These are phyloP conservation scores for Chaetorhynchus papuensis DNA, from an alignment of 2,113 vertebrate genomes.

Conservation along the genomic window DNA sequence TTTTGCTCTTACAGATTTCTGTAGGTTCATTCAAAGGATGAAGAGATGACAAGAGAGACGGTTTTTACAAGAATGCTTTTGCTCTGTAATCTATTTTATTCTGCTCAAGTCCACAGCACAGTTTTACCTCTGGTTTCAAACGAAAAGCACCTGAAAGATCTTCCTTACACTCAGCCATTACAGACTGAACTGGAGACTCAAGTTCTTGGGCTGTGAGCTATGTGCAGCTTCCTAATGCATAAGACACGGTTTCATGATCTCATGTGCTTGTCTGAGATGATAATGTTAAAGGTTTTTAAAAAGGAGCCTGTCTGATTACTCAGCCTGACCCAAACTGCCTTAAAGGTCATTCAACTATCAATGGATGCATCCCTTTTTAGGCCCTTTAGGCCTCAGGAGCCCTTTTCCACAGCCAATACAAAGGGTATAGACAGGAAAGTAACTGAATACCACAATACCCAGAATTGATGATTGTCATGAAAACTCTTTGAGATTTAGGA, in stretches of 20 bases:
- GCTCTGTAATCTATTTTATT: background rate
- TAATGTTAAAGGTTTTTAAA: background rate
- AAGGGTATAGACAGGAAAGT: background rate
- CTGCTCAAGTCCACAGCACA: background rate
- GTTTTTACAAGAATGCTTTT: background rate
- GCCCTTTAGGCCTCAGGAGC: background rate
- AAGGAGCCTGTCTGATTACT: background rate
- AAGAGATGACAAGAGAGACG: background rate
- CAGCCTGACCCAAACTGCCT: background rate
- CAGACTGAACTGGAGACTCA: background rate
- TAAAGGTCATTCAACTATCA: background rate
- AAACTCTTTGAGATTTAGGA: background rate
- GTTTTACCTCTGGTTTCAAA: background rate
- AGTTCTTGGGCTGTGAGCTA: background rate
- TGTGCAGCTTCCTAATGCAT: background rate
- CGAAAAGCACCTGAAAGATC: background rate
- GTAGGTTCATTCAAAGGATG: background rate
- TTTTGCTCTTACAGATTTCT: background rate
- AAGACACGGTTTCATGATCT: background rate
- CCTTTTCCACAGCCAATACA: background rate
- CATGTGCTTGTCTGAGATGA: background rate
- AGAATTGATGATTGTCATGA: background rate
- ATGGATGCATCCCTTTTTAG: background rate
- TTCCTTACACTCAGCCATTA: rapidly evolving
- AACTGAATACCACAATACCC: background rate